Evolutionary conservation across 37 sponge, comb jelly and placozoan species (phyloP).

Genomic region (Chondrilla cf. caribensis): DNA sequence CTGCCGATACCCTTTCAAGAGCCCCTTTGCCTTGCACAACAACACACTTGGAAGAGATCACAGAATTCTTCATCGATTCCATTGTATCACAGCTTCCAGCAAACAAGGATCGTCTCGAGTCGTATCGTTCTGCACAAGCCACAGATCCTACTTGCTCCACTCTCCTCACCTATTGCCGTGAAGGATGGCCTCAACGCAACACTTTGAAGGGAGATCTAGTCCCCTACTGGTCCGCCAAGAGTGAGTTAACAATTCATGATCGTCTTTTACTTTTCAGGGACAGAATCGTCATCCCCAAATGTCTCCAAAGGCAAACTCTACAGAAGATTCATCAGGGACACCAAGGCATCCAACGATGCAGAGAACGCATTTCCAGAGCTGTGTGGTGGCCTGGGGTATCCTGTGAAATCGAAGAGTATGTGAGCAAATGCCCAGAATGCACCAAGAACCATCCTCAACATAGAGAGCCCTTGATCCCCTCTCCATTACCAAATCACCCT

Average conservation of each 20-base stretch:
- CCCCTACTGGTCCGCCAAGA: background rate
- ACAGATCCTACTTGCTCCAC: background rate
- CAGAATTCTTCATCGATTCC: background rate
- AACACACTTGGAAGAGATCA: background rate
- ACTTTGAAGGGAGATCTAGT: background rate
- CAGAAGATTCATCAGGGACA: slow-evolving; percentile 4
- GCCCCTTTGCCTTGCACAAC: background rate
- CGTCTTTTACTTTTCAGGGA: background rate
- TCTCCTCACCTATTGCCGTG: slow-evolving; percentile 10
- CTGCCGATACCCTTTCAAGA: slow-evolving; percentile 41
- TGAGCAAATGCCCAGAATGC: background rate
- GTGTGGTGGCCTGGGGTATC: slow-evolving; percentile 23
- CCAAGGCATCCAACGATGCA: slow-evolving; percentile 10
- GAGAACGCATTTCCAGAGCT: background rate
- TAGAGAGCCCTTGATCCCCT: slow-evolving; percentile 24
- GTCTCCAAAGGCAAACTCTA: background rate
- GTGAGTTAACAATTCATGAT: background rate
- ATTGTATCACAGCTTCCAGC: background rate
- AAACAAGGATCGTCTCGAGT: background rate
- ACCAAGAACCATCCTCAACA: background rate
- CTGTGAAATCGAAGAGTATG: background rate
- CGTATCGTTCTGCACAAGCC: slow-evolving; percentile 17
- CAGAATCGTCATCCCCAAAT: background rate
- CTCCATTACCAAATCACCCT: slow-evolving; percentile 35
- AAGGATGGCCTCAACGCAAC: background rate